These are phyloP conservation scores for Pachyseris speciosa DNA, from an alignment of 64 coral and sea anemone species.

Conservation along the genomic window DNA sequence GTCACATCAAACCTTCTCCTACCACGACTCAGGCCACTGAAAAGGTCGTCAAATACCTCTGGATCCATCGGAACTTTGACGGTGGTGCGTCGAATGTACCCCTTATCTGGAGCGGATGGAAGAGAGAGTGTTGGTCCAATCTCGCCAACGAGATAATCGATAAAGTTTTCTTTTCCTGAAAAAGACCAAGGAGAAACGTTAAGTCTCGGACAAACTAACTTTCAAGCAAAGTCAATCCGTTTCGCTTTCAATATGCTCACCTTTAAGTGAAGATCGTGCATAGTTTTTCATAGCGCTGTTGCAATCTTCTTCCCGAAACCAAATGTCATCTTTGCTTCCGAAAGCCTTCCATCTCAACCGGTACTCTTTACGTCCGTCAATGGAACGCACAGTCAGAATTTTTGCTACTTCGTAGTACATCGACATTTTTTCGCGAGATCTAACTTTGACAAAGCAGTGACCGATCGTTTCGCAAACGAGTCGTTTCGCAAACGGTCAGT, in stretches of 20 bases:
- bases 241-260: background rate
- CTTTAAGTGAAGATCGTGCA: constrained; percentile 17
- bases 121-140: constrained; percentile 24
- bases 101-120: constrained; percentile 8
- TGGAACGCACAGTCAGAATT: background rate
- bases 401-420: constrained; percentile 16
- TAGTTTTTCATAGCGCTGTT: constrained; percentile 28
- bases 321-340: constrained; percentile 14
- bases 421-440: constrained; percentile 15
- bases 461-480: too few species aligned
- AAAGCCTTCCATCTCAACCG: constrained; percentile 37
- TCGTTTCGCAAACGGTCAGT: too few species aligned
- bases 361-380: background rate
- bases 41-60: constrained; percentile 17
- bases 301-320: constrained; percentile 27
- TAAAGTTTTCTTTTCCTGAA: constrained; percentile 20
- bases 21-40: background rate
- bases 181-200: background rate
- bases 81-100: constrained; percentile 3
- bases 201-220: background rate
- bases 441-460: constrained; percentile 20
- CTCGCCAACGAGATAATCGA: constrained; percentile 22
- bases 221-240: background rate
- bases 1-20: background rate
- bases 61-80: constrained; percentile 25